Base-by-base conservation (phyloP, 2,797 vertebrate genomes). In the Phrynocephalus vlangalii region DNA sequence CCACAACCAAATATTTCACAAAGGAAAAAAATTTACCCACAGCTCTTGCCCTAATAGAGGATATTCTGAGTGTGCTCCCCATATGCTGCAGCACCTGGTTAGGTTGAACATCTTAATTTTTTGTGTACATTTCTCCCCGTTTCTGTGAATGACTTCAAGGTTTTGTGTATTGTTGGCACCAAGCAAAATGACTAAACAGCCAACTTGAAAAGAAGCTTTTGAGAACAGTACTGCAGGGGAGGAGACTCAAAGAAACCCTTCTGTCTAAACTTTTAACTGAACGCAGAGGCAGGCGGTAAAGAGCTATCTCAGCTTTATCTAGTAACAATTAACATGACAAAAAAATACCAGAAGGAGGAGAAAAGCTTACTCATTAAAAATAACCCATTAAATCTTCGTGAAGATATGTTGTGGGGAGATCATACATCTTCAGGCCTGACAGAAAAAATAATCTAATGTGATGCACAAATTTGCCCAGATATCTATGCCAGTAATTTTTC, bases 381-480 rank as follows among this genome's bases (percentile, higher is more conserved):
- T 66, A 87, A 70, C 68, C 11, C 82, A 88, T 92, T 92, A 93
- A 93, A 94, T 89, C 66, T 89, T 91, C 90, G 92, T 91, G 72
- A 92, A 91, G 90, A 60, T 90, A 30, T 2, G 1, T 83, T 81
- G 28, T 79, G 90, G 73, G 92, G 2, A 44, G 90, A 75, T 84
- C 50, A 86, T 83, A 68, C 67, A 88, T 91, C 89, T 94, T 44
- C 24, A 89, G 75, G 9, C 50, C 75, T 95, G 88, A 75, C 91
- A 92, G 91, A 94, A 93, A 92, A 85, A 94, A 92, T 91, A 93
- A 93, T 91, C 78, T n/a, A 86, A 33, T 70, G 82, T 84, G 90
- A 94, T 92, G 38, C 77, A 89, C 83, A 93, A 91, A 90, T 94
- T 94, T 91, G 86, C 63, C 94, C 76, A 88, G 81, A 92, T 88